Conservation (phyloP, 2,888 invertebrate species). For the Apamea monoglypha region DNA sequence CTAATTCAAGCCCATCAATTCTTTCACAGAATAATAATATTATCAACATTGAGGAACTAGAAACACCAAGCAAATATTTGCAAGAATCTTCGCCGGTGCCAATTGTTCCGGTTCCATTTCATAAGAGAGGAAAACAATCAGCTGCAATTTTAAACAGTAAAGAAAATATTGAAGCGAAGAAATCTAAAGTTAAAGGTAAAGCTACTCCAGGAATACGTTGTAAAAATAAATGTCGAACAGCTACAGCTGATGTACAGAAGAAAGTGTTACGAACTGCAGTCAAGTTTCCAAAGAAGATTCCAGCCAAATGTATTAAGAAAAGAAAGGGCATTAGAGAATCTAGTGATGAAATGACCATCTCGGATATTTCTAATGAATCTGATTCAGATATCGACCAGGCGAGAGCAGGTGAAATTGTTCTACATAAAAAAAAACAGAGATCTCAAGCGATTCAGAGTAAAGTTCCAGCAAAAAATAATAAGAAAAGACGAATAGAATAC, state of each 20-base stretch:
- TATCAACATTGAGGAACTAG: constrained; percentile 17
- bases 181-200: constrained; percentile 46
- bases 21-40: constrained; percentile 11
- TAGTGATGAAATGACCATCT: constrained; percentile 4
- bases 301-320: not conserved
- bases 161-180: constrained; percentile 53
- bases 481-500: constrained; percentile 1
- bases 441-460: not conserved
- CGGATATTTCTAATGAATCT: constrained; percentile 9
- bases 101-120: constrained; percentile 49
- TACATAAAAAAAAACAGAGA: constrained; percentile 20
- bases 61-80: constrained; percentile 49
- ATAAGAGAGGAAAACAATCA: constrained; percentile 16
- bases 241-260: constrained; percentile 12
- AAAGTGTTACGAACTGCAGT: not conserved
- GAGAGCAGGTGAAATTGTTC: not conserved
- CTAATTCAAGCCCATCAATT: constrained; percentile 17
- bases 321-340: constrained; percentile 1
- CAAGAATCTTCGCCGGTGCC: constrained; percentile 50
- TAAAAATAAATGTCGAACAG: constrained; percentile 35
- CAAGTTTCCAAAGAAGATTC: not conserved
- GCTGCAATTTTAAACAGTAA: constrained; percentile 15
- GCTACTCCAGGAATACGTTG: constrained; percentile 49
- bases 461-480: not conserved
- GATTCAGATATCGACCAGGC: not conserved